These are phyloP conservation scores for Drosophila anomalipes DNA, from an alignment of 2,888 invertebrate genomes.

Conservation along the genomic window DNA sequence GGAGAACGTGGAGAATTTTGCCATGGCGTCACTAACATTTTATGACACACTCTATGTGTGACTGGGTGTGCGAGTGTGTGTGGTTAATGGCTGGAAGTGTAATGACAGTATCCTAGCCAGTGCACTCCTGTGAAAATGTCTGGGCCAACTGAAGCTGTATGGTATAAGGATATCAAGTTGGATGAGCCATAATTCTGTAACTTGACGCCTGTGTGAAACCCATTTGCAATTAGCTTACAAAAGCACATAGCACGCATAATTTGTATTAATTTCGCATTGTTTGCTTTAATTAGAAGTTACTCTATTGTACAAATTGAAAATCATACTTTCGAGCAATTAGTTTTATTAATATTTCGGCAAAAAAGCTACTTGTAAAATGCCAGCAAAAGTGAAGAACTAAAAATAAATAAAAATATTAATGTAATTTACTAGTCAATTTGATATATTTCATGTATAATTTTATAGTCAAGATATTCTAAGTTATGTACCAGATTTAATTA, in stretches of 20 bases:
- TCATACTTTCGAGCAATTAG: background rate
- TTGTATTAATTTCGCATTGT: slow-evolving; percentile 10
- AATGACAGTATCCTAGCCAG: slow-evolving; percentile 56
- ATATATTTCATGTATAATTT: background rate
- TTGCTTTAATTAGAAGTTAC: slow-evolving; percentile 20
- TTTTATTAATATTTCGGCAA: background rate
- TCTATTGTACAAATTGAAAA: background rate
- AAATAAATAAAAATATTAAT: background rate
- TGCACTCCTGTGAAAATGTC: slow-evolving; percentile 41
- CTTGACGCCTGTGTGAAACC: slow-evolving; percentile 16
- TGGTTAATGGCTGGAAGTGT: slow-evolving; percentile 75
- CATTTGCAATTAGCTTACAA: slow-evolving; percentile 39
- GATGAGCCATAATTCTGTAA: slow-evolving; percentile 27
- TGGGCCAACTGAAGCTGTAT: slow-evolving; percentile 9
- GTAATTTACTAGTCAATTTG: background rate
- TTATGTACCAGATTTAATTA: background rate
- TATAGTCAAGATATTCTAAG: background rate
- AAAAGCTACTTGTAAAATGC: background rate
- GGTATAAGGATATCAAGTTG: slow-evolving; percentile 37
- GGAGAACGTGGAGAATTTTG: slow-evolving; percentile 36
- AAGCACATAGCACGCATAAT: slow-evolving; percentile 3
- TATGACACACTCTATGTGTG: slow-evolving; percentile 46
- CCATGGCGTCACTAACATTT: slow-evolving; percentile 59
- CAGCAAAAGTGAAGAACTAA: background rate
- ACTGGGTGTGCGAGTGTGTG: slow-evolving; percentile 30